Base-by-base conservation (phyloP, 23 tunicate genomes). In the Halocynthia roretzi region DNA sequence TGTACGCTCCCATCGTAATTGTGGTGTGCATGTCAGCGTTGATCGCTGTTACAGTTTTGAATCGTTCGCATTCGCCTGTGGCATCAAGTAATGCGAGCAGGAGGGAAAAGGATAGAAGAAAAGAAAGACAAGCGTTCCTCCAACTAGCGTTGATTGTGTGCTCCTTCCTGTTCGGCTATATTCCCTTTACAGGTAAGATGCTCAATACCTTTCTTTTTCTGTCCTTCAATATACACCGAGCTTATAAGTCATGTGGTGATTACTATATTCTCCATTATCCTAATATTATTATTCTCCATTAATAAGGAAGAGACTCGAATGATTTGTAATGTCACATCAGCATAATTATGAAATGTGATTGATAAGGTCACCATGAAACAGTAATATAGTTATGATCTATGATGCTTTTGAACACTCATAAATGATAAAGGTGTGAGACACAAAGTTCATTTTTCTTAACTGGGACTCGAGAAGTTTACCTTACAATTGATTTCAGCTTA, bases 401-500 rank as follows among this genome's bases (percentile, higher is more conserved):
- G 23, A 19, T 23, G 44, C 18, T 18, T 67, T n/a, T 11, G 44
- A 23, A n/a, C 71, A 67, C 72, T 31, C 44, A 31, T 31, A 4
- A 31, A 31, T 31, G 44, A 31, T 31, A 31, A 31, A 31, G 44
- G 44, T 31, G 4, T 31, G 44, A 31, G 44, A 4, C 44, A 31
- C 1, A 4, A 31, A 4, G 44, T 0, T 31, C 44, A 31, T 31
- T 31, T 0, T 31, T 31, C 44, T 31, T 31, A 31, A 31, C 44
- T 1, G 44, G 44, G 44, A 31, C 44, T 31, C 44, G 44, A 31
- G 4, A 31, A 31, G 4, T 31, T 31, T 31, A 31, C 44, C 44
- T n/a, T 1, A n/a, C 17, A 15, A 15, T 60, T 68, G 66, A 69
- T 84, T 84, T 51, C 78, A 84, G 88, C 76, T 49, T 84, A 84